A percentile compares a stretch with the other conserved stretches of the same genome.
Evolutionary conservation across 2,113 vertebrate genomes (phyloP).

Genomic region (Lepisosteus oculatus): DNA sequence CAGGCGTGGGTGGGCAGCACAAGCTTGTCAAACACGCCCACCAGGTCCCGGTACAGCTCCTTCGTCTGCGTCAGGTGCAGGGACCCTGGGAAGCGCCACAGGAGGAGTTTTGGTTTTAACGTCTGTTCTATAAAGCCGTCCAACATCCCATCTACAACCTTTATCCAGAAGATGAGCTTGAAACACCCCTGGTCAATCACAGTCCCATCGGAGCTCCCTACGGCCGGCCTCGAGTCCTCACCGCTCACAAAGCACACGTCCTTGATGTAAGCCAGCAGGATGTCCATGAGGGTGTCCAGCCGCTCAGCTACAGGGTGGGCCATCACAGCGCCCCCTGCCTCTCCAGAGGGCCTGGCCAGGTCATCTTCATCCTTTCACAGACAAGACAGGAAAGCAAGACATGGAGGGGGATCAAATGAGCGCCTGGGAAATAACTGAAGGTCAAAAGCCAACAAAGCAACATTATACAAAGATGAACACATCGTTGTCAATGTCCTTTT

Average conservation of each 20-base stretch:
- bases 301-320: constrained; percentile 82
- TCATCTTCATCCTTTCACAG: constrained; percentile 74
- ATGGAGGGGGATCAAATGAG: no score
- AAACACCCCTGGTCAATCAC: background rate
- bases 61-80: constrained; percentile 77
- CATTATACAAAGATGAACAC: no score
- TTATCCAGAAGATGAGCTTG: no score
- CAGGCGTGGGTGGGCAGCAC: constrained; percentile 91
- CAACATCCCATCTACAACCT: no score
- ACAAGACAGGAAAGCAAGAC: no score
- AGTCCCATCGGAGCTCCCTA: no score
- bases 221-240: constrained; percentile 43
- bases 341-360: constrained; percentile 20
- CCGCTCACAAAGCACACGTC: constrained; percentile 77
- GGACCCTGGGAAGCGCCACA: constrained; percentile 56
- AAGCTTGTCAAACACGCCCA: constrained; percentile 87
- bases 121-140: no score
- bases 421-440: no score
- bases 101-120: no score
- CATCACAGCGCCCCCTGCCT: constrained; percentile 45
- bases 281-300: constrained; percentile 79
- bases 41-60: constrained; percentile 81
- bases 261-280: constrained; percentile 82
- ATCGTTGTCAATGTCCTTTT: no score
- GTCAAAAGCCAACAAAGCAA: no score